Evolutionary conservation across 2,888 invertebrate genomes (phyloP).

Genomic region (Athalia circularis): DNA sequence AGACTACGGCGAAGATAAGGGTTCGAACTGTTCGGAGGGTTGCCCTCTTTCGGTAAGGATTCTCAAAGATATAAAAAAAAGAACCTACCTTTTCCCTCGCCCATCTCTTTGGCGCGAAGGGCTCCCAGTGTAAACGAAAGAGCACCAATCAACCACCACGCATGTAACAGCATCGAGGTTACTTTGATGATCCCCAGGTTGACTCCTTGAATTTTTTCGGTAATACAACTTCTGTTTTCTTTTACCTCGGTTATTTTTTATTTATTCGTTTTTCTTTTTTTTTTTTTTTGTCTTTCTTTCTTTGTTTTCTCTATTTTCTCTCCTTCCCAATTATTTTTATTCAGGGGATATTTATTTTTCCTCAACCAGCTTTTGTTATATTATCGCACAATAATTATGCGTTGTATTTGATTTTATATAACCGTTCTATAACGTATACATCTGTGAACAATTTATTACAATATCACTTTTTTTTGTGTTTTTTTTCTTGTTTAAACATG

Average conservation of each 20-base stretch:
- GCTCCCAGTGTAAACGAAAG: constrained; percentile 66
- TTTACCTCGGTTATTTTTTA: not conserved
- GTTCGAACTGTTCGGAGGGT: constrained; percentile 18
- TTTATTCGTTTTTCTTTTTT: not conserved
- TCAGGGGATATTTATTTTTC: too few species aligned
- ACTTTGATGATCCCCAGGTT: constrained; percentile 36
- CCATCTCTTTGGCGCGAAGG: constrained; percentile 67
- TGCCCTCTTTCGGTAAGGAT: constrained; percentile 19
- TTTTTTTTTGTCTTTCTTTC: too few species aligned
- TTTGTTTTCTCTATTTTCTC: not conserved
- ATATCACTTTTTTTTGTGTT: too few species aligned
- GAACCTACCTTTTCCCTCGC: constrained; percentile 69
- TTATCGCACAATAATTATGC: too few species aligned
- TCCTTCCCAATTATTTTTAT: not conserved
- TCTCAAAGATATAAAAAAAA: constrained; percentile 13
- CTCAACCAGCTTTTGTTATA: too few species aligned
- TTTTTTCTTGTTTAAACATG: too few species aligned
- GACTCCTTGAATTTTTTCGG: constrained; percentile 30
- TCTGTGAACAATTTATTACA: too few species aligned
- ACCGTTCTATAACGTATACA: too few species aligned
- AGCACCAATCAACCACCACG: constrained; percentile 68
- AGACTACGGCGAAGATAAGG: constrained; percentile 38
- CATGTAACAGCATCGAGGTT: constrained; percentile 64
- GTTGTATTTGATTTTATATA: too few species aligned
- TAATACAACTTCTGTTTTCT: constrained; percentile 28